phyloP scores from a whole-genome alignment of 2,113 vertebrate genomes.

The Callocephalon fimbriatum region DNA sequence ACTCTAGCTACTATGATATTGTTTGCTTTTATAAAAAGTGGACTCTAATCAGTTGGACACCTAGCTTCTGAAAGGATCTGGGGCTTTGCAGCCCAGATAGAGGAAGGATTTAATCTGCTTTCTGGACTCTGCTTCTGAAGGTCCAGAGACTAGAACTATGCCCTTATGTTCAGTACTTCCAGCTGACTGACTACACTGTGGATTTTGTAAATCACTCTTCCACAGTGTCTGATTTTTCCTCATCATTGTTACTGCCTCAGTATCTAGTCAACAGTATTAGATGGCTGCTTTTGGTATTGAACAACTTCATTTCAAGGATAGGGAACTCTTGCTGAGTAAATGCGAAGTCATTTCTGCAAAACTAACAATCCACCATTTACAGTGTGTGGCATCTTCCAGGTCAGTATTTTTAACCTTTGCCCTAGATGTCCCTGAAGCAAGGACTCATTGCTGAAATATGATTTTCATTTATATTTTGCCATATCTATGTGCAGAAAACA shows the following conservation, averaged over 20 bases:
- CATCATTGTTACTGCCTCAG: background rate
- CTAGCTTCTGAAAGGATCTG: background rate
- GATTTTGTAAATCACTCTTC: background rate
- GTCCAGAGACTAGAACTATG: background rate
- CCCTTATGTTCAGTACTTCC: background rate
- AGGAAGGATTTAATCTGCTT: background rate
- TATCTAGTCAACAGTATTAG: background rate
- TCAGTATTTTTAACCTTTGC: background rate
- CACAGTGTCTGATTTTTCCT: background rate
- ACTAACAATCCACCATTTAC: background rate
- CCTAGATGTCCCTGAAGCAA: background rate
- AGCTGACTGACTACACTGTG: accelerated
- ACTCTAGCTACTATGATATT: background rate
- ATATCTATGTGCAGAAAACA: background rate
- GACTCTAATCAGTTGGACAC: background rate
- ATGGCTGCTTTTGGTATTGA: background rate
- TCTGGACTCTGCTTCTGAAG: background rate
- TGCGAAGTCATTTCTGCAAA: background rate
- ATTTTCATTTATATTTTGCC: conserved; percentile 9
- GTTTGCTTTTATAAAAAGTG: background rate
- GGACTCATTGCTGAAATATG: background rate
- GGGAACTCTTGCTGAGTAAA: background rate
- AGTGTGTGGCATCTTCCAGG: background rate
- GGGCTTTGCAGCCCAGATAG: background rate
- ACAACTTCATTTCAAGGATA: background rate